Evolutionary conservation across 2,888 invertebrate genomes (phyloP).

Genomic region (Timema cristinae): DNA sequence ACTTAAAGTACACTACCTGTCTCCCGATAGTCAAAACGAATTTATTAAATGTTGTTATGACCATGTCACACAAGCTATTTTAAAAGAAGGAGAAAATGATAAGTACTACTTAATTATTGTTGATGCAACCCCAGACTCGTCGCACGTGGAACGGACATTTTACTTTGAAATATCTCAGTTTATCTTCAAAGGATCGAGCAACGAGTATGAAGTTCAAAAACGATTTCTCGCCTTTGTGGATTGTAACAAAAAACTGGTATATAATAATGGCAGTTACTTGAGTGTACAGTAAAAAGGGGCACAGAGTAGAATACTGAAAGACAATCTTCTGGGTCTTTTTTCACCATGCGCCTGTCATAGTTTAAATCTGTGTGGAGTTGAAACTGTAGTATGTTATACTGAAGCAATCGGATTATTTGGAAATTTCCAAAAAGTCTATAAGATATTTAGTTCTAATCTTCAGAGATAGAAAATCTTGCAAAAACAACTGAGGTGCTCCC

Average conservation of each 20-base stretch:
- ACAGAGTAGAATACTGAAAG: not conserved
- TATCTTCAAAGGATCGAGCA: too few species aligned
- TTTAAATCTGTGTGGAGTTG: not conserved
- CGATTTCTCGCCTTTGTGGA: too few species aligned
- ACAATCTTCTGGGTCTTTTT: not conserved
- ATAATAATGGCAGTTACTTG: conserved; percentile 13
- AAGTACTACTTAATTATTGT: too few species aligned
- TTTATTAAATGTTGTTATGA: not conserved
- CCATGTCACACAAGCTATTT: not conserved
- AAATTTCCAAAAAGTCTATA: not conserved
- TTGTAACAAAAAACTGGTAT: conserved; percentile 6
- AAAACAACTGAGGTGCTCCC: not conserved
- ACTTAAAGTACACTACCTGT: not conserved
- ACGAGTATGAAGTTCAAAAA: too few species aligned
- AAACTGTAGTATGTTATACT: not conserved
- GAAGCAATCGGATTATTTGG: not conserved
- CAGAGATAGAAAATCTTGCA: not conserved
- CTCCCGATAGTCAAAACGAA: not conserved
- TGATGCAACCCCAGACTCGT: too few species aligned
- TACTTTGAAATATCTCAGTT: too few species aligned
- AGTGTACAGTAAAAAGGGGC: conserved; percentile 5
- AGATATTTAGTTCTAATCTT: not conserved
- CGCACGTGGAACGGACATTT: too few species aligned
- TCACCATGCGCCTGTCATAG: not conserved
- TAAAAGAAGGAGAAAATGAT: too few species aligned